These are phyloP conservation scores for Hepsetus odoe DNA, from an alignment of 2,113 vertebrate species.

Conservation along the genomic window DNA sequence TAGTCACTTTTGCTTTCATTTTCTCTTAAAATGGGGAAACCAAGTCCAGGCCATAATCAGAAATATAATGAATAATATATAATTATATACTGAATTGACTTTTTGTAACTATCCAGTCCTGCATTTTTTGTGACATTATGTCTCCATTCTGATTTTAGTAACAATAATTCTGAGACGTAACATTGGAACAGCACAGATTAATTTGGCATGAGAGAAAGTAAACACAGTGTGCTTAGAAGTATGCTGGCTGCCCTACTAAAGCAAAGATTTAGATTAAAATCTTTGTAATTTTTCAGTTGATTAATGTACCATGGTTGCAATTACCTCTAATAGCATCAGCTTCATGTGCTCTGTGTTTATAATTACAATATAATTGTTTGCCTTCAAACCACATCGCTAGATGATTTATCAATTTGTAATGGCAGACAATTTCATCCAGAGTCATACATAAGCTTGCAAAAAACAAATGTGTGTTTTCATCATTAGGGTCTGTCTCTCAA, in stretches of 20 bases:
- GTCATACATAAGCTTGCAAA: conserved; percentile 4
- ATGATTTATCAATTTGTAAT: conserved; percentile 34
- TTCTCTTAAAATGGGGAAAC: too few relatives aligned
- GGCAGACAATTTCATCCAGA: conserved; percentile 14
- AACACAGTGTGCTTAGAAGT: not conserved
- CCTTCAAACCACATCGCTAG: not conserved
- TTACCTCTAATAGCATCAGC: conserved; percentile 25
- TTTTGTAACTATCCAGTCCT: too few relatives aligned
- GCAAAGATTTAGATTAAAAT: not conserved
- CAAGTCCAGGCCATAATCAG: too few relatives aligned
- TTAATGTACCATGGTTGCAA: conserved; percentile 3
- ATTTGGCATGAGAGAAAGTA: not conserved
- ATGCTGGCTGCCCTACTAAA: not conserved
- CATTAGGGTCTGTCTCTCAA: conserved; percentile 3
- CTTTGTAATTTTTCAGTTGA: not conserved
- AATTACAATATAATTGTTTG: conserved; percentile 19
- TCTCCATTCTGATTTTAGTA: too few relatives aligned
- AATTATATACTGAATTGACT: too few relatives aligned
- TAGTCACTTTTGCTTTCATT: too few relatives aligned
- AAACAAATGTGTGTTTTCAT: conserved; percentile 35
- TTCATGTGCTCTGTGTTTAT: conserved; percentile 4
- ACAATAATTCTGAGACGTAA: not conserved
- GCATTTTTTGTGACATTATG: too few relatives aligned
- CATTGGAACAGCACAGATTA: not conserved
- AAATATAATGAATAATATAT: too few relatives aligned